Percentiles rank a stretch among this genome's conserved stretches.
Evolutionary conservation across 2,888 invertebrate species (phyloP).

Genomic region (Macrostomum cliftonense): DNA sequence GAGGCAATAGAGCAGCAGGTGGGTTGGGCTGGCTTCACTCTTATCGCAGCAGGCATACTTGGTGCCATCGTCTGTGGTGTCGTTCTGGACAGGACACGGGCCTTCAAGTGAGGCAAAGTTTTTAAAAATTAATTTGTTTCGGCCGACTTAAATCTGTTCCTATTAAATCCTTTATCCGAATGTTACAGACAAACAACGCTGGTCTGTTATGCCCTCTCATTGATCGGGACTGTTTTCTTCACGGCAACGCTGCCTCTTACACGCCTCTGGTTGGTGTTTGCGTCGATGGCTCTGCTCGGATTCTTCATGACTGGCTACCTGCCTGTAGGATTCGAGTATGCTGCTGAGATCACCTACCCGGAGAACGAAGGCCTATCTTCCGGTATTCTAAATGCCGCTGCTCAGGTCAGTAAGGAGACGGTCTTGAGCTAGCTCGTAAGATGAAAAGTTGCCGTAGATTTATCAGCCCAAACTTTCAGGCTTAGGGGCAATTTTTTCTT

Average conservation of each 20-base stretch:
- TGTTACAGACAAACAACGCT: conserved; percentile 1
- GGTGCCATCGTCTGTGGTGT: conserved; percentile 78
- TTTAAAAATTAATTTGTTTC: conserved; percentile 3
- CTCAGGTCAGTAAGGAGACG: conserved; percentile 39
- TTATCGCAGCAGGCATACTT: conserved; percentile 75
- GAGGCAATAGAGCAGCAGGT: conserved; percentile 47
- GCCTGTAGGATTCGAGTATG: conserved; percentile 91
- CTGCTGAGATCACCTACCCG: conserved; percentile 86
- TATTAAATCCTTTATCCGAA: too few species aligned
- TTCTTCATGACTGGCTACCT: conserved; percentile 99
- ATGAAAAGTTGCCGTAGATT: too few species aligned
- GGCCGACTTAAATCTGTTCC: neutral
- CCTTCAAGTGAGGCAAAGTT: conserved; percentile 70
- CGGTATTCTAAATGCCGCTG: conserved; percentile 74
- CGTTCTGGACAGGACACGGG: conserved; percentile 71
- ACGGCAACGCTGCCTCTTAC: too few species aligned
- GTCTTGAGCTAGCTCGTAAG: too few species aligned
- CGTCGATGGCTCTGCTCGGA: conserved; percentile 42
- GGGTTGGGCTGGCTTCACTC: conserved; percentile 70
- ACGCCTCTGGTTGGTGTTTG: too few species aligned
- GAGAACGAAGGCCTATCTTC: conserved; percentile 92
- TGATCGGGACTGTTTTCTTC: neutral
- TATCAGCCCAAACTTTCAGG: too few species aligned
- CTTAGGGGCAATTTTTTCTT: too few species aligned
- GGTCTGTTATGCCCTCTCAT: neutral